Evolutionary conservation across 2,797 vertebrate genomes (phyloP).

Genomic region (Leucoraja ocellata): DNA sequence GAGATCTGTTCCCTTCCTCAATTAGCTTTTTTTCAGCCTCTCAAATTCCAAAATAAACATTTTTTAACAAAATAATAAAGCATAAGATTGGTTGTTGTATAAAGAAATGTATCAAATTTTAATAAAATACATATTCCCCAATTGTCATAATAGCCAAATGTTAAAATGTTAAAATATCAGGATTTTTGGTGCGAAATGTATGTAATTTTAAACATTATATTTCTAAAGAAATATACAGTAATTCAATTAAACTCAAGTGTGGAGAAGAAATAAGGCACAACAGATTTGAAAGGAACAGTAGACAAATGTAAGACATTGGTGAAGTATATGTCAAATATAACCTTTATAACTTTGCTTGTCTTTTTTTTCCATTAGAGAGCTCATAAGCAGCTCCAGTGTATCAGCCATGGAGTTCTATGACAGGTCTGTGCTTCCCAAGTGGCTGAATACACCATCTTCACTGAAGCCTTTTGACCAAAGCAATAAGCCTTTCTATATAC

Average conservation of each 20-base stretch:
- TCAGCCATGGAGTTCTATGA: constrained; percentile 87
- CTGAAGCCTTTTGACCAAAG: constrained; percentile 97
- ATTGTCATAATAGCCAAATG: neutral
- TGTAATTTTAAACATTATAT: neutral
- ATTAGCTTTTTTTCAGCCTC: neutral
- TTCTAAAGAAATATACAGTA: neutral
- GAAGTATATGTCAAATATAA: constrained; percentile 84
- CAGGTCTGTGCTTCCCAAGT: constrained; percentile 97
- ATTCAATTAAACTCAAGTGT: constrained; percentile 47
- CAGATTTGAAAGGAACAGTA: constrained; percentile 71
- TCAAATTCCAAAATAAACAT: neutral
- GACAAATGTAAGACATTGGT: constrained; percentile 85
- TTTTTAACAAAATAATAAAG: neutral
- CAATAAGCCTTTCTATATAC: constrained; percentile 99
- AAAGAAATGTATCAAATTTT: neutral
- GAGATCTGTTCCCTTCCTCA: neutral
- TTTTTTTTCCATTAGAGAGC: constrained; percentile 83
- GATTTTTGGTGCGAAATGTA: neutral
- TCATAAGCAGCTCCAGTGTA: constrained; percentile 83
- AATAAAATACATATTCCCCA: neutral
- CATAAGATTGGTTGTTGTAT: neutral
- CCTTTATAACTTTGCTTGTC: constrained; percentile 91
- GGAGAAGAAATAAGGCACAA: constrained; percentile 66
- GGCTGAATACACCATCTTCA: constrained; percentile 88
- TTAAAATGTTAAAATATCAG: neutral